phyloP scores from a whole-genome alignment of 2,888 invertebrate species.

The Heliconius erato region DNA sequence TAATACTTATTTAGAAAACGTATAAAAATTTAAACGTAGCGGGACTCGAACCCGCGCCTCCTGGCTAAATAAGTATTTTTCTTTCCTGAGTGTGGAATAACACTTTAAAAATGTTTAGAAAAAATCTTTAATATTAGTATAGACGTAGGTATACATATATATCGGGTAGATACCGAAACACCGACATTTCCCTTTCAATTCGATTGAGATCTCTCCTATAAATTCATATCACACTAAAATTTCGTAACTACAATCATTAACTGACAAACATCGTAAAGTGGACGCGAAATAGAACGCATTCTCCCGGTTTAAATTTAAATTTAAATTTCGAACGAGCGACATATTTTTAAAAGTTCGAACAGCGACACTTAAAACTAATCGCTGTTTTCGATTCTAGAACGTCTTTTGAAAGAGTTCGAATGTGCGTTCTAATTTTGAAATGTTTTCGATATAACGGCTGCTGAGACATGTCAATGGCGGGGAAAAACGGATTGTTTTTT shows the following conservation, averaged over 20 bases:
- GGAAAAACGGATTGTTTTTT: constrained; percentile 56
- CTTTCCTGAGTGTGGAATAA: too few relatives aligned
- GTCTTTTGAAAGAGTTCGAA: constrained; percentile 82
- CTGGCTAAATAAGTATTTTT: too few relatives aligned
- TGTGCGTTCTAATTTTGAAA: constrained; percentile 81
- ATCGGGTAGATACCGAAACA: not conserved
- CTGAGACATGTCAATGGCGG: constrained; percentile 73
- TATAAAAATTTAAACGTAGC: too few relatives aligned
- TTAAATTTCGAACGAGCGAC: constrained; percentile 82
- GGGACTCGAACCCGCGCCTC: too few relatives aligned
- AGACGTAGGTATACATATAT: not conserved
- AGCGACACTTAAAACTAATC: constrained; percentile 84
- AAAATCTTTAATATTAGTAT: not conserved
- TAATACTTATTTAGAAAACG: too few relatives aligned
- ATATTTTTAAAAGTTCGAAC: constrained; percentile 86
- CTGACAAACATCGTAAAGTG: constrained; percentile 83
- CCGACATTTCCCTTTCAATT: constrained; percentile 13
- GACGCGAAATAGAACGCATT: constrained; percentile 81
- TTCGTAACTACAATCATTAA: constrained; percentile 78
- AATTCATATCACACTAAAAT: constrained; percentile 73
- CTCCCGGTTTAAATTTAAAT: constrained; percentile 80
- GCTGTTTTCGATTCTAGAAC: constrained; percentile 84
- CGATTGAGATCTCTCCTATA: constrained; percentile 57
- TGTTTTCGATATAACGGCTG: constrained; percentile 83
- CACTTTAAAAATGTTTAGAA: not conserved